Evolutionary conservation across 2,888 invertebrate genomes (phyloP).

Genomic region (Pecten maximus): DNA sequence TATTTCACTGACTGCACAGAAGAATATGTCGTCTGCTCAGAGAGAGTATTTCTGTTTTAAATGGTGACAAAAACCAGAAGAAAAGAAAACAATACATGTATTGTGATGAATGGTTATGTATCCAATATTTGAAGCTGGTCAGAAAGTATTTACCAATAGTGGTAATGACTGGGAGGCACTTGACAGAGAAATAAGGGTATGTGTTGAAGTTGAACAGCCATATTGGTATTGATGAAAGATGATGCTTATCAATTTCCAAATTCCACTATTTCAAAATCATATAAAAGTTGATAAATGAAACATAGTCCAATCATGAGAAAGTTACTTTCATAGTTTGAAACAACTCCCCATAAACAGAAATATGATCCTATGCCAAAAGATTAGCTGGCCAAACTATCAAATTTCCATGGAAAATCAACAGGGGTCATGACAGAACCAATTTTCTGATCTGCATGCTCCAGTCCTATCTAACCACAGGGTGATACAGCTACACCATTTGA

Average conservation of each 20-base stretch:
- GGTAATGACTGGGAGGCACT: conserved; percentile 53
- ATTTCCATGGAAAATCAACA: conserved; percentile 49
- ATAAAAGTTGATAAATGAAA: neutral
- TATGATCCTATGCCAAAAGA: conserved; percentile 45
- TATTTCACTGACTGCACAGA: conserved; percentile 41
- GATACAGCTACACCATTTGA: conserved; percentile 31
- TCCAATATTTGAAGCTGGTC: conserved; percentile 55
- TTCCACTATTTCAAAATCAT: neutral
- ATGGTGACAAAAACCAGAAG: conserved; percentile 22
- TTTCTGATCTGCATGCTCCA: conserved; percentile 45
- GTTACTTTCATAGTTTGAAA: neutral
- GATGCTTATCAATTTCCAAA: neutral
- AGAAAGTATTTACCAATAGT: conserved; percentile 49
- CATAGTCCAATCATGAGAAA: neutral
- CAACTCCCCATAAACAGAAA: conserved; percentile 33
- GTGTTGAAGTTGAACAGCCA: conserved; percentile 35
- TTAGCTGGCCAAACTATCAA: conserved; percentile 43
- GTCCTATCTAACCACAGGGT: conserved; percentile 31
- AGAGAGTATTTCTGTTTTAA: conserved; percentile 4
- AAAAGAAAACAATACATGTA: conserved; percentile 15
- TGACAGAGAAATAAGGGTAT: conserved; percentile 55
- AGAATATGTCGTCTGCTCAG: conserved; percentile 33
- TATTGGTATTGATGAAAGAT: neutral
- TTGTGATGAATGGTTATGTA: conserved; percentile 46
- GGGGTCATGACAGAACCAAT: conserved; percentile 52